Evolutionary conservation across 2,888 invertebrate species (phyloP).

Genomic region (Thysanoteuthis rhombus): DNA sequence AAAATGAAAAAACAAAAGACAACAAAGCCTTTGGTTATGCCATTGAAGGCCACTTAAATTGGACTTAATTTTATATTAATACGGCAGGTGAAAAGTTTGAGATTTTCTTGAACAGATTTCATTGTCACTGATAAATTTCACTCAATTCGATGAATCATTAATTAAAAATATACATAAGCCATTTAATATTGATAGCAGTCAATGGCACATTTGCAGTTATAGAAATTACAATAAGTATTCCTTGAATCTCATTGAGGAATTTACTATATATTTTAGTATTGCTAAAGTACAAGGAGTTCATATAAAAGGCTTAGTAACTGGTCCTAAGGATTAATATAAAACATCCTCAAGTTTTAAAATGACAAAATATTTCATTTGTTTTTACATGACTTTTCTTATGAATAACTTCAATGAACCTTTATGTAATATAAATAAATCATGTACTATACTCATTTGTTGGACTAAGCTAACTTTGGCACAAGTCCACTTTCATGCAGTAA

Average conservation of each 20-base stretch:
- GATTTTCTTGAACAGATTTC: neutral
- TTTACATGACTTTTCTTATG: neutral
- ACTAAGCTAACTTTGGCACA: no score
- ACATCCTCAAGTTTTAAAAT: neutral
- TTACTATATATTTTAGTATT: no score
- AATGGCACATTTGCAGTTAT: neutral
- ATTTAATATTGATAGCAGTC: neutral
- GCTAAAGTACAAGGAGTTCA: no score
- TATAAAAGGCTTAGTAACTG: no score
- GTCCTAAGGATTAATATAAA: no score
- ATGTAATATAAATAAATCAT: neutral
- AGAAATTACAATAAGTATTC: neutral
- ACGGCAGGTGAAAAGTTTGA: neutral
- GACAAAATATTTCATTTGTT: neutral
- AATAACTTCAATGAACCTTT: neutral
- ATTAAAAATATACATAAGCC: neutral
- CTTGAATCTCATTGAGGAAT: neutral
- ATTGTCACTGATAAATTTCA: neutral
- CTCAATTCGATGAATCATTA: neutral
- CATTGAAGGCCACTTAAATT: neutral
- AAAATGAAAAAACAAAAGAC: neutral
- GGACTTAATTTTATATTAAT: neutral
- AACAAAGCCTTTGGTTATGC: neutral
- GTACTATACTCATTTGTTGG: no score
- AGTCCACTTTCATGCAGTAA: no score